Evolutionary conservation across 2,113 vertebrate species (phyloP).

Genomic region (Toxostoma redivivum): DNA sequence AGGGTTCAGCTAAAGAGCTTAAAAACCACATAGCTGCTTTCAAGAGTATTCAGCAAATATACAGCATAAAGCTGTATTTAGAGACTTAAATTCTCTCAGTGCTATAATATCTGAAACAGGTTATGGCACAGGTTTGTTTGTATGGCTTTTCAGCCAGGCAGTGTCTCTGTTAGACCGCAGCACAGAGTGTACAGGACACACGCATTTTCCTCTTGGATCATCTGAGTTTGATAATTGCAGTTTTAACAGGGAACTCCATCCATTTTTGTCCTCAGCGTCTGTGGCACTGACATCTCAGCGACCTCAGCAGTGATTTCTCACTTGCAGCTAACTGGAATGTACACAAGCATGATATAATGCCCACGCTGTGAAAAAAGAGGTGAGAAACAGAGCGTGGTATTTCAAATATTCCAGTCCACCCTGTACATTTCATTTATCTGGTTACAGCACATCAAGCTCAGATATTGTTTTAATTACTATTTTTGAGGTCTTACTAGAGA

Average conservation of each 20-base stretch:
- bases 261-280: not conserved
- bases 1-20: not conserved
- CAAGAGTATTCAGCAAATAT: not conserved
- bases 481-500: not conserved
- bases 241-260: not conserved
- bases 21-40: not conserved
- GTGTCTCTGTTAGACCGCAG: not conserved
- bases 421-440: not conserved
- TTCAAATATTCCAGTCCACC: not conserved
- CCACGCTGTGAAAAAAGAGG: not conserved
- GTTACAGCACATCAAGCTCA: not conserved
- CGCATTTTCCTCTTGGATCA: not conserved
- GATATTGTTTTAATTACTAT: not conserved
- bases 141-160: not conserved
- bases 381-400: not conserved
- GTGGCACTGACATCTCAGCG: constrained; percentile 2
- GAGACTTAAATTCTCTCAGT: not conserved
- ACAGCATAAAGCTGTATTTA: not conserved
- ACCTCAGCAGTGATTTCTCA: constrained; percentile 6
- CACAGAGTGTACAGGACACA: not conserved
- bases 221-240: not conserved
- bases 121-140: not conserved
- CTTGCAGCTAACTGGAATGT: constrained; percentile 36
- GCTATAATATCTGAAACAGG: not conserved
- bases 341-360: constrained; percentile 26